Base-by-base conservation (phyloP, 2,888 invertebrate species). In the Coenonympha glycerion region DNA sequence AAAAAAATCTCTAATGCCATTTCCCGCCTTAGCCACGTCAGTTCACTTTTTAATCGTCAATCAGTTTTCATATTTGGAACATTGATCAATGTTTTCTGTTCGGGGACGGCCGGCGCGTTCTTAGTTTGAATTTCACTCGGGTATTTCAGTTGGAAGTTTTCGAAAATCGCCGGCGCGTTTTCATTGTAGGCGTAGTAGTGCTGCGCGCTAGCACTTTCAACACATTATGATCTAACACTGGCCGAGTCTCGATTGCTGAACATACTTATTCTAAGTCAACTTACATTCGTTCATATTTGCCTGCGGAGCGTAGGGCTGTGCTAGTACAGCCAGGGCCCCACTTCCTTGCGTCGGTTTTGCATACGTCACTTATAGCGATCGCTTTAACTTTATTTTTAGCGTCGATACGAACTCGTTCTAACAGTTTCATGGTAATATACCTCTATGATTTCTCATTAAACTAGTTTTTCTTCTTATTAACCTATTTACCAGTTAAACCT, bases 251-350 rank as follows among this genome's bases (percentile, higher is more conserved):
- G 83, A 85, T 87, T 84, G 86, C 83, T 82, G 87, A 83, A 87
- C 87, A 86, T 80, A 87, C 87, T 85, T 87, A 87, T 87, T 87
- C 87, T 87, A 87, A 87, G 85, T 87, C 87, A 86, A 86, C 86
- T 87, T 82, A 87, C 87, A 87, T 86, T 87, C 87, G 87, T 87
- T 87, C 87, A 87, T 87, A 87, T 87, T 87, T 86, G 87, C 87
- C 86, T 87, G 86, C 79, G 76, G 79, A 83, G 71, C 79, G 62
- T 87, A 87, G 87, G 87, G 87, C 73, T 87, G 86, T 61, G 75
- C 79, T 74, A 65, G 69, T 72, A 72, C n/a, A n/a, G n/a, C 62
- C 71, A 74, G 77, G 76, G 69, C 58, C 50, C 46, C 56, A 48
- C 50, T 53, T 56, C 56, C 56, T 56, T 56, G 49, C 49, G 37